Percentiles rank a stretch among this genome's conserved stretches.
These are phyloP conservation scores for Urosaurus nigricauda DNA, from an alignment of 2,797 vertebrate species.

Conservation along the genomic window DNA sequence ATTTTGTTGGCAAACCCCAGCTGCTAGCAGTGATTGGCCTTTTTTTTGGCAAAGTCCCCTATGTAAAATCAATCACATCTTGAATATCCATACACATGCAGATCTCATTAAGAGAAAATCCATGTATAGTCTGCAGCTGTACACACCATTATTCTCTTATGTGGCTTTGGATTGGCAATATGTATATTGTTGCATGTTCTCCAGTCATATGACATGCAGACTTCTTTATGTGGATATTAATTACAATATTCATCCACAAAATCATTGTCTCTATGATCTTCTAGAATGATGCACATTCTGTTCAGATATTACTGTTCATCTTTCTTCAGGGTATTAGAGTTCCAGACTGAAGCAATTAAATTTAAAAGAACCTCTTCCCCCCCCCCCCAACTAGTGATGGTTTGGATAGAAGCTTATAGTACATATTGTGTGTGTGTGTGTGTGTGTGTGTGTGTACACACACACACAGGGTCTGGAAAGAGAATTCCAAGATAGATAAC, in stretches of 20 bases:
- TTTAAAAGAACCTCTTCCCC: not conserved
- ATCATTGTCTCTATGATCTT: not conserved
- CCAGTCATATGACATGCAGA: constrained; percentile 5
- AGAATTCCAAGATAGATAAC: too few species aligned
- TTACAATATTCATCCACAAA: not conserved
- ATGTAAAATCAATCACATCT: constrained; percentile 52
- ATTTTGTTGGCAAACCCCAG: constrained; percentile 50
- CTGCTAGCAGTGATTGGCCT: constrained; percentile 36
- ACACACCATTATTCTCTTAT: constrained; percentile 30
- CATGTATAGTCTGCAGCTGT: constrained; percentile 40
- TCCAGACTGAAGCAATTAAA: not conserved
- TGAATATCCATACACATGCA: constrained; percentile 41
- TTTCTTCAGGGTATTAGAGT: not conserved
- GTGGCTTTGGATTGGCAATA: constrained; percentile 14
- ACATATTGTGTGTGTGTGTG: too few species aligned
- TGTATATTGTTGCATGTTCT: constrained; percentile 17
- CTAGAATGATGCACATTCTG: not conserved
- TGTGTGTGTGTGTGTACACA: too few species aligned
- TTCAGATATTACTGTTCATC: not conserved
- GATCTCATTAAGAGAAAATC: constrained; percentile 50
- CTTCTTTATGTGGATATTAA: not conserved
- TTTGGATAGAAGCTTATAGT: not conserved
- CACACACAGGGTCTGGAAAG: too few species aligned
- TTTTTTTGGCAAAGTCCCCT: constrained; percentile 35
- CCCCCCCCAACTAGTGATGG: not conserved